Percentiles rank a stretch among this genome's conserved stretches.
These are phyloP conservation scores for Oreochromis aureus DNA, from an alignment of 2,113 vertebrate species.

Conservation along the genomic window DNA sequence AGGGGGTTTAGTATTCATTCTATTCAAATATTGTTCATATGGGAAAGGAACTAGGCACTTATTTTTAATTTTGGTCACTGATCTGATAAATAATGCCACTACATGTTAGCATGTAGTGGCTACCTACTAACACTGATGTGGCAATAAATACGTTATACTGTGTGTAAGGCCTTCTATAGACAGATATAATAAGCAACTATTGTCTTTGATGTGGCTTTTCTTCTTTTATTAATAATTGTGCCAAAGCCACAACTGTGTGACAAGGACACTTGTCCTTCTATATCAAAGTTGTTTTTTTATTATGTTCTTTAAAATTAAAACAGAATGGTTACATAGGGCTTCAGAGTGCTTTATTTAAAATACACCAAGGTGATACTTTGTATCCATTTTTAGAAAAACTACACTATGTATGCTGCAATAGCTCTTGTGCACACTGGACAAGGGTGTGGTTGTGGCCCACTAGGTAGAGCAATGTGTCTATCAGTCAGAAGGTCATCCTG, in stretches of 20 bases:
- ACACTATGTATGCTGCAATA: background rate
- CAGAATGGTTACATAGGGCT: background rate
- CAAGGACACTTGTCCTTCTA: background rate
- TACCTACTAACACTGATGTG: too few species aligned
- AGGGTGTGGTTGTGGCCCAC: background rate
- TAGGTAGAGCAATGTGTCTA: background rate
- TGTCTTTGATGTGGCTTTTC: background rate
- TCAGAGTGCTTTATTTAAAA: background rate
- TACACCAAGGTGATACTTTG: background rate
- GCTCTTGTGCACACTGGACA: background rate
- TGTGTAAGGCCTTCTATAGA: background rate
- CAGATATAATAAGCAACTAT: background rate
- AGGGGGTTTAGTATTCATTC: background rate
- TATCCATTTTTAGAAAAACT: background rate
- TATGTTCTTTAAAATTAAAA: background rate
- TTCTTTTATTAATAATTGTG: background rate
- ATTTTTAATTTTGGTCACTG: background rate
- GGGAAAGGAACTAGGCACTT: rapidly evolving
- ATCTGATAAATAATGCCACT: background rate
- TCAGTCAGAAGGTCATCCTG: background rate
- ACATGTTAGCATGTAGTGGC: too few species aligned
- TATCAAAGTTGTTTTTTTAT: background rate
- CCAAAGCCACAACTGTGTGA: background rate
- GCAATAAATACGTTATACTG: background rate
- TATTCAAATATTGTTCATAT: background rate